phyloP scores from a whole-genome alignment of 1,140 invertebrate species.

The Drosophila simulans region DNA sequence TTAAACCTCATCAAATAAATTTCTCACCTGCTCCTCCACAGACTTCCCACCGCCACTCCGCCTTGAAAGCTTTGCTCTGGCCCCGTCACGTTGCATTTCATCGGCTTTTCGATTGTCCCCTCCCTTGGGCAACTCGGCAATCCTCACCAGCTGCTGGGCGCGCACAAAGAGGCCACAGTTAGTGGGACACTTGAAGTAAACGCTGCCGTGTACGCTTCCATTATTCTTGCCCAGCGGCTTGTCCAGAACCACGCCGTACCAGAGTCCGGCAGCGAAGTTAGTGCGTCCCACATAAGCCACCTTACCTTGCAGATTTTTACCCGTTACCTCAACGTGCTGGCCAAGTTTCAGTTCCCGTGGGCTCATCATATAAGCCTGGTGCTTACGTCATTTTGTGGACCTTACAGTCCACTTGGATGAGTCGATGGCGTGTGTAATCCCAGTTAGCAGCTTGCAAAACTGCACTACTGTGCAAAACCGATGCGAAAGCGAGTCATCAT shows the following conservation, averaged over 20 bases:
- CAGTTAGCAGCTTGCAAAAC: slow-evolving; percentile 55
- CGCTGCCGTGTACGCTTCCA: slow-evolving; percentile 93
- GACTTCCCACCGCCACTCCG: slow-evolving; percentile 36
- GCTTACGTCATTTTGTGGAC: slow-evolving; percentile 73
- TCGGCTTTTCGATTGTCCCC: slow-evolving; percentile 31
- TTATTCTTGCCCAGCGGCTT: slow-evolving; percentile 96
- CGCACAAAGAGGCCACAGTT: slow-evolving; percentile 95
- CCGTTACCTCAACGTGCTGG: slow-evolving; percentile 90
- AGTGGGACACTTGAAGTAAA: slow-evolving; percentile 93
- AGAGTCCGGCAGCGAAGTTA: slow-evolving; percentile 93
- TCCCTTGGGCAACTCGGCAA: slow-evolving; percentile 85
- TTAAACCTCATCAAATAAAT: slow-evolving; percentile 1
- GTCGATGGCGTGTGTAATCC: slow-evolving; percentile 61
- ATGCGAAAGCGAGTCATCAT: slow-evolving; percentile 52
- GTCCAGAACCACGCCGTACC: slow-evolving; percentile 95
- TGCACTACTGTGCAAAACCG: slow-evolving; percentile 56
- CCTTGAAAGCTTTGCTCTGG: slow-evolving; percentile 17
- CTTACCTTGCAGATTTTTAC: slow-evolving; percentile 91
- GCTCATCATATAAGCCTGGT: slow-evolving; percentile 37
- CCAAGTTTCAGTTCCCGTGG: slow-evolving; percentile 87
- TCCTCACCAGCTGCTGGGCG: slow-evolving; percentile 89
- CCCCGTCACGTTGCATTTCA: slow-evolving; percentile 59
- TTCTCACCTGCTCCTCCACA: slow-evolving; percentile 58
- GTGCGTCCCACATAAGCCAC: slow-evolving; percentile 94
- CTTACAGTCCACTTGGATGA: slow-evolving; percentile 35